Percentiles rank a stretch among this genome's conserved stretches.
These are phyloP conservation scores for Agrotis puta DNA, from an alignment of 2,888 invertebrate species.

Conservation along the genomic window DNA sequence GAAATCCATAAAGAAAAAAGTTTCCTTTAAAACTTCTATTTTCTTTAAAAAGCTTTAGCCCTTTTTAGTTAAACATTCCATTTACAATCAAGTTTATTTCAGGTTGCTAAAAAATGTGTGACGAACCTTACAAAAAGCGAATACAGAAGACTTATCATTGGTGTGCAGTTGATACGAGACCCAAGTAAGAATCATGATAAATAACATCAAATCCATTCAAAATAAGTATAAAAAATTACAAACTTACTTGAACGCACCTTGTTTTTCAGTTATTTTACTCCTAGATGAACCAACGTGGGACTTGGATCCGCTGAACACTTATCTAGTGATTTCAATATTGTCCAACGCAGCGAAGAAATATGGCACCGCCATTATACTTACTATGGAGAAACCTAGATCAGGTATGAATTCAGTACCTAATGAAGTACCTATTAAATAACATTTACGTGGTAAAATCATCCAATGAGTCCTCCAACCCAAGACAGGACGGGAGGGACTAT, in stretches of 20 bases:
- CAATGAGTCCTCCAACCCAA: too few species aligned
- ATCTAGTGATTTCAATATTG: slow-evolving; percentile 97
- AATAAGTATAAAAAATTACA: not conserved
- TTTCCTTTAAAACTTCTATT: too few species aligned
- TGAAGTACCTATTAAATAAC: too few species aligned
- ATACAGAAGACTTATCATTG: slow-evolving; percentile 96
- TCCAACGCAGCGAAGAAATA: slow-evolving; percentile 97
- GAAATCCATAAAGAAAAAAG: too few species aligned
- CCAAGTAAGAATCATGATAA: slow-evolving; percentile 92
- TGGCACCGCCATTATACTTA: slow-evolving; percentile 96
- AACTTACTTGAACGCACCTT: not conserved
- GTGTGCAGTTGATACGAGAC: slow-evolving; percentile 97
- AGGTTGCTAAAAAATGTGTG: slow-evolving; percentile 95
- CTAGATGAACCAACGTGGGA: slow-evolving; percentile 98
- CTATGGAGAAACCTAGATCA: slow-evolving; percentile 97
- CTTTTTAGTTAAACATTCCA: too few species aligned
- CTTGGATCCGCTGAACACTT: slow-evolving; percentile 98
- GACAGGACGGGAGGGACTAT: too few species aligned
- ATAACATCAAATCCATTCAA: not conserved
- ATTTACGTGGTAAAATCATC: too few species aligned
- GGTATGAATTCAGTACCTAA: slow-evolving; percentile 68
- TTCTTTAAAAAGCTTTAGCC: too few species aligned
- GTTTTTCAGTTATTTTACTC: slow-evolving; percentile 94
- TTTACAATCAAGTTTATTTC: slow-evolving; percentile 25
- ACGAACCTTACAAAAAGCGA: slow-evolving; percentile 97